Percentiles rank a stretch among this genome's conserved stretches.
Conservation (phyloP, 2,888 invertebrate genomes). For the Stegana nigrithorax region DNA sequence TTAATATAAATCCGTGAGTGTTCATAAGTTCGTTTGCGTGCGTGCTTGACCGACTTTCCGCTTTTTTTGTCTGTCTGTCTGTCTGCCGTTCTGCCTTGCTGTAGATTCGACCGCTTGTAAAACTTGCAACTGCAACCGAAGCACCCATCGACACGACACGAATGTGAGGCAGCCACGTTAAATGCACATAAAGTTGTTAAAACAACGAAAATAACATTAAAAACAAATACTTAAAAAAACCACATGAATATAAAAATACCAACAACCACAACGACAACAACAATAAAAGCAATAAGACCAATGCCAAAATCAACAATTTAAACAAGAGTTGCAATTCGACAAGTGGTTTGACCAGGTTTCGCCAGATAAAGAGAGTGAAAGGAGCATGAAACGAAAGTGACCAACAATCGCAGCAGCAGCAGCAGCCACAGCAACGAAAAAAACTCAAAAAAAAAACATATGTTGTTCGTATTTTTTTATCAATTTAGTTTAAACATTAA, state of each 20-base stretch:
- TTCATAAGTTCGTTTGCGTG: too few relatives aligned
- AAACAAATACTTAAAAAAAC: not conserved
- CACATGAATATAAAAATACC: conserved; percentile 21
- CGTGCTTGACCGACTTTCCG: too few relatives aligned
- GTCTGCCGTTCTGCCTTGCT: too few relatives aligned
- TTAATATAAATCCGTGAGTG: too few relatives aligned
- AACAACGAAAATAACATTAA: not conserved
- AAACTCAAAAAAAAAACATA: not conserved
- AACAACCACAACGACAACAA: conserved; percentile 32
- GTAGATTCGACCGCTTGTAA: too few relatives aligned
- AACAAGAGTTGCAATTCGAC: conserved; percentile 42
- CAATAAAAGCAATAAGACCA: conserved; percentile 28
- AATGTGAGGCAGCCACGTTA: too few relatives aligned
- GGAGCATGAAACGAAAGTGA: conserved; percentile 19
- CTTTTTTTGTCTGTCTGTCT: too few relatives aligned
- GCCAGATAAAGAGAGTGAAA: conserved; percentile 15
- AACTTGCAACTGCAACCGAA: too few relatives aligned
- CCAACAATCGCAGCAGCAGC: not conserved
- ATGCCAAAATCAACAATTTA: conserved; percentile 34
- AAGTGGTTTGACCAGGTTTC: conserved; percentile 18
- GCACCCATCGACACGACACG: too few relatives aligned
- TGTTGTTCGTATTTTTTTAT: not conserved
- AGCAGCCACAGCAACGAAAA: not conserved
- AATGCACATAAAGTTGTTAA: conserved; percentile 15
- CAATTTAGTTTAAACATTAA: not conserved